Conservation (phyloP, 2,113 vertebrate genomes). For the Morone chrysops region DNA sequence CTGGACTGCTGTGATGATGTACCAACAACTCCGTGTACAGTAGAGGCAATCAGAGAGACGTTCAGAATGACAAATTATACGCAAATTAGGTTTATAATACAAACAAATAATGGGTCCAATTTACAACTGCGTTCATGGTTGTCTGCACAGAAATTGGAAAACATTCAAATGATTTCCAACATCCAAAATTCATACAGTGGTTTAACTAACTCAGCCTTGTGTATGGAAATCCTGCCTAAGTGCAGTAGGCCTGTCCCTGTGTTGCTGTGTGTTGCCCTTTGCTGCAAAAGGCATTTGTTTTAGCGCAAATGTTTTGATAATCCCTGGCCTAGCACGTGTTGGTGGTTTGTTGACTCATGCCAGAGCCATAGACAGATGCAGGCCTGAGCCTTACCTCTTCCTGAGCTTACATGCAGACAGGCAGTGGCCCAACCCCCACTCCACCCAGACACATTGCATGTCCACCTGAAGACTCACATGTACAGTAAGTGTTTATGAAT, state of each 20-base stretch:
- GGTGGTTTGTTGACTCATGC: slow-evolving; percentile 80
- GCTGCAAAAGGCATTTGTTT: slow-evolving; percentile 67
- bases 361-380: slow-evolving; percentile 62
- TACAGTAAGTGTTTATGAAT: slow-evolving; percentile 56
- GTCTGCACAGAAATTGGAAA: neutral
- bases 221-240: slow-evolving; percentile 8
- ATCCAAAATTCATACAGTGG: neutral
- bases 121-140: neutral
- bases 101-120: neutral
- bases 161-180: neutral
- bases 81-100: neutral
- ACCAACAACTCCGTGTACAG: neutral
- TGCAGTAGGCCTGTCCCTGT: slow-evolving; percentile 2
- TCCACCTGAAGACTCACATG: slow-evolving; percentile 77
- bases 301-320: slow-evolving; percentile 71
- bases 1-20: slow-evolving; percentile 16
- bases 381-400: slow-evolving; percentile 65
- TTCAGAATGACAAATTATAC: neutral
- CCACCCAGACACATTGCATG: slow-evolving; percentile 72
- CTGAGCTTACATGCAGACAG: slow-evolving; percentile 56
- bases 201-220: neutral
- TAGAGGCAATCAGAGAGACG: neutral
- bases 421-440: slow-evolving; percentile 43
- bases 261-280: slow-evolving; percentile 36
- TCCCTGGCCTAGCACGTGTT: slow-evolving; percentile 77